phyloP scores from a whole-genome alignment of 2,797 vertebrate genomes.

The Staurois parvus region DNA sequence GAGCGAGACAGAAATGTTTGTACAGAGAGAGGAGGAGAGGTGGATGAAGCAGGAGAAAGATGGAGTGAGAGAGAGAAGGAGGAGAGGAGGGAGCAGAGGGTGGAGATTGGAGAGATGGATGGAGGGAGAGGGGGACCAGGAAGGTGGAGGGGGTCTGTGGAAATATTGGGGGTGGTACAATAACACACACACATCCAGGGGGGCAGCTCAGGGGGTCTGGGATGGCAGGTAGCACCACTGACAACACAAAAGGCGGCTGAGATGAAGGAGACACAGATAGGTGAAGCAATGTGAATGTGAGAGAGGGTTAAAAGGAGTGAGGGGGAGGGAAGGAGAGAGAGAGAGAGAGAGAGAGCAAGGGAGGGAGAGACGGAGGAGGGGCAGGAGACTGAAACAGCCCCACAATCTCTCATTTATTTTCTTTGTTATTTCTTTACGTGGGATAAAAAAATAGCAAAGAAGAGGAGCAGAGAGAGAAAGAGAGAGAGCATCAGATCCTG shows the following conservation, averaged over 20 bases:
- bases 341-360: constrained; percentile 42
- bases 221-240: constrained; percentile 4
- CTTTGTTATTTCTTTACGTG: constrained; percentile 63
- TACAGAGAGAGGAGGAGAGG: constrained; percentile 43
- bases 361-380: constrained; percentile 42
- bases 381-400: constrained; percentile 57
- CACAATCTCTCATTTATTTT: constrained; percentile 63
- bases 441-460: constrained; percentile 55
- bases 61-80: constrained; percentile 10
- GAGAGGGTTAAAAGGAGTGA: constrained; percentile 50
- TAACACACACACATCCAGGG: neutral
- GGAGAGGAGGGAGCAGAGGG: constrained; percentile 29
- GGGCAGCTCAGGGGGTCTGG: constrained; percentile 9
- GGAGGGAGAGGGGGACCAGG: neutral
- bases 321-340: constrained; percentile 38
- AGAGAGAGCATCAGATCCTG: constrained; percentile 14
- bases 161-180: neutral
- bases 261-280: constrained; percentile 37
- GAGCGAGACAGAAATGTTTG: constrained; percentile 36
- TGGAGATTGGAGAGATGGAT: constrained; percentile 28
- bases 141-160: too few relatives aligned
- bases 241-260: constrained; percentile 15
- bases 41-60: constrained; percentile 23
- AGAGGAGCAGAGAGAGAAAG: constrained; percentile 41
- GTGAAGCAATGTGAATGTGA: constrained; percentile 24